Percentiles rank a stretch among this genome's conserved stretches.
Evolutionary conservation across 1,140 invertebrate species (phyloP).

Genomic region (Marisa cornuarietis): DNA sequence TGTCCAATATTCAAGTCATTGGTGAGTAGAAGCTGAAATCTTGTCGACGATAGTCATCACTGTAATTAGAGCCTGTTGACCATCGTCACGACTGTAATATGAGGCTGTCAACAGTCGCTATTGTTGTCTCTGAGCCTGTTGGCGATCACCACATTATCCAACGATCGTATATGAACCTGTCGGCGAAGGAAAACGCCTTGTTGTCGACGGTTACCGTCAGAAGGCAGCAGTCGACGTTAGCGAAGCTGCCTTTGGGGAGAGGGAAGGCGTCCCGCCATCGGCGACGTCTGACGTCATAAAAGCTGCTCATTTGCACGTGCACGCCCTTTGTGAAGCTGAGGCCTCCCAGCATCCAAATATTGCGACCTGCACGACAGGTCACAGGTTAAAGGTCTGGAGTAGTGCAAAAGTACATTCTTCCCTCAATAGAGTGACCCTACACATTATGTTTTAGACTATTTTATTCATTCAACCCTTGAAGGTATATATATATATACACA

Average conservation of each 20-base stretch:
- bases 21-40: not conserved
- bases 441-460: no score
- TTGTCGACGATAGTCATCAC: not conserved
- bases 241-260: constrained; percentile 38
- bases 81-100: not conserved
- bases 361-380: constrained; percentile 35
- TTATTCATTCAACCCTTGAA: no score
- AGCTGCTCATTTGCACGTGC: constrained; percentile 36
- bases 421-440: no score
- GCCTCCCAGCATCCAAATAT: constrained; percentile 45
- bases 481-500: no score
- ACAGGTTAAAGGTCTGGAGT: not conserved
- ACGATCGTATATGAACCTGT: constrained; percentile 44
- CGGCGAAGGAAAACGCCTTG: constrained; percentile 43
- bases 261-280: constrained; percentile 43
- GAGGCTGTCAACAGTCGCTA: not conserved
- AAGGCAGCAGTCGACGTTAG: constrained; percentile 41
- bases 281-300: constrained; percentile 39
- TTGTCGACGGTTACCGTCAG: constrained; percentile 42
- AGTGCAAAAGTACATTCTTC: no score
- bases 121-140: not conserved
- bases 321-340: constrained; percentile 38
- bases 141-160: constrained; percentile 49
- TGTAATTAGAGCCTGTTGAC: not conserved
- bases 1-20: no score